A percentile compares a stretch with the other conserved stretches of the same genome.
phyloP scores from a whole-genome alignment of 2,797 vertebrate species.

The Dendrocincla fuliginosa region DNA sequence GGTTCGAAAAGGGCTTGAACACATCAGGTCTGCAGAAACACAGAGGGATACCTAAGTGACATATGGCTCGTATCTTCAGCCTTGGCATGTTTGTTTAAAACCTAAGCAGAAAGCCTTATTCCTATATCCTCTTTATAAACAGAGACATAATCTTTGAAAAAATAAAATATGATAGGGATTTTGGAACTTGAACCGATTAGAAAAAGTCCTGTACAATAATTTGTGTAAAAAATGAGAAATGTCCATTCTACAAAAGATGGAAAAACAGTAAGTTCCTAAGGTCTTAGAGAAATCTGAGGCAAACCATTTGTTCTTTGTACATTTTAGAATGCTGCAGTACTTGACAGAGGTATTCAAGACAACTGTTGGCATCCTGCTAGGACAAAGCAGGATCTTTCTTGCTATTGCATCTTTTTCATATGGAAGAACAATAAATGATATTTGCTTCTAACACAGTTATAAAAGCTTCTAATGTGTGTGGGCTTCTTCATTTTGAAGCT shows the following conservation, averaged over 20 bases:
- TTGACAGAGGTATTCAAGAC: not conserved
- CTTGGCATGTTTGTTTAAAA: not conserved
- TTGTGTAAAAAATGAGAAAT: not conserved
- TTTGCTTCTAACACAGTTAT: not conserved
- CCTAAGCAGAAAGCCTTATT: not conserved
- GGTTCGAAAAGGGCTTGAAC: not conserved
- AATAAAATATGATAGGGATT: not conserved
- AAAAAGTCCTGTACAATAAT: not conserved
- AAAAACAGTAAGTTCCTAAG: not conserved
- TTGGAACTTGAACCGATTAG: not conserved
- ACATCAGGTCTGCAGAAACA: not conserved
- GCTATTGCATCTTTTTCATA: not conserved
- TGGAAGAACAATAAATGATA: not conserved
- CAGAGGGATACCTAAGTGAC: not conserved
- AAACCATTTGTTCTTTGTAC: not conserved
- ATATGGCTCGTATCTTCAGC: not conserved
- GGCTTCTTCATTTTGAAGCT: not conserved
- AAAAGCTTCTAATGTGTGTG: not conserved
- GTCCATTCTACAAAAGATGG: not conserved
- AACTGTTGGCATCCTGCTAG: not conserved
- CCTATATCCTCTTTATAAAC: not conserved
- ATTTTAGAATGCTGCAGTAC: not conserved
- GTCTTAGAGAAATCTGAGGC: not conserved
- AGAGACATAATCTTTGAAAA: not conserved
- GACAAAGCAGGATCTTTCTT: not conserved